Percentiles rank a stretch among this genome's conserved stretches.
phyloP scores from a whole-genome alignment of 2,888 invertebrate genomes.

The Cheilosia scutellata region DNA sequence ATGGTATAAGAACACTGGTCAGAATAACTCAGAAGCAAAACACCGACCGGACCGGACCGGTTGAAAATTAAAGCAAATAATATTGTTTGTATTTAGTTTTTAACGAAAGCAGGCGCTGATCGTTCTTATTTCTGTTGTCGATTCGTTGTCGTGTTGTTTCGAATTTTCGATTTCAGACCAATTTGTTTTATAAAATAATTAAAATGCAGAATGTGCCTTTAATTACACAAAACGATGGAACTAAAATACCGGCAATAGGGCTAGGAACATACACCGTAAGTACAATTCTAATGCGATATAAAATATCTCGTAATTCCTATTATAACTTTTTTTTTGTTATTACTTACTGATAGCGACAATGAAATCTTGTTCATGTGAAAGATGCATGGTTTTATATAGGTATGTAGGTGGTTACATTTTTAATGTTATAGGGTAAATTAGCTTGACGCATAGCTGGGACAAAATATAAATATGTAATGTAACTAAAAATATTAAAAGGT shows the following conservation, averaged over 20 bases:
- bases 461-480: no score
- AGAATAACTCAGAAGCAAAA: no score
- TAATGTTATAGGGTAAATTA: no score
- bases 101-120: neutral
- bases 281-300: neutral
- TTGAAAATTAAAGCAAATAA: no score
- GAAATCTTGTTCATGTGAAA: neutral
- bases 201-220: conserved; percentile 75
- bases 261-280: conserved; percentile 80
- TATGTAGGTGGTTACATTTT: neutral
- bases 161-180: no score
- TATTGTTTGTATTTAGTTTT: no score
- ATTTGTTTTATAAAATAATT: neutral
- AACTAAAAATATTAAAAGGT: no score
- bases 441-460: no score
- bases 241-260: conserved; percentile 81
- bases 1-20: no score
- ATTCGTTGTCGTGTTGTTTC: neutral
- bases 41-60: no score
- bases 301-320: neutral
- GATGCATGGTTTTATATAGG: neutral
- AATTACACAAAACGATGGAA: conserved; percentile 81
- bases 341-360: neutral
- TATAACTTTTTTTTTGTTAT: neutral
- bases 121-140: no score